Evolutionary conservation across 2,888 invertebrate species (phyloP).

Genomic region (Noctua janthe): DNA sequence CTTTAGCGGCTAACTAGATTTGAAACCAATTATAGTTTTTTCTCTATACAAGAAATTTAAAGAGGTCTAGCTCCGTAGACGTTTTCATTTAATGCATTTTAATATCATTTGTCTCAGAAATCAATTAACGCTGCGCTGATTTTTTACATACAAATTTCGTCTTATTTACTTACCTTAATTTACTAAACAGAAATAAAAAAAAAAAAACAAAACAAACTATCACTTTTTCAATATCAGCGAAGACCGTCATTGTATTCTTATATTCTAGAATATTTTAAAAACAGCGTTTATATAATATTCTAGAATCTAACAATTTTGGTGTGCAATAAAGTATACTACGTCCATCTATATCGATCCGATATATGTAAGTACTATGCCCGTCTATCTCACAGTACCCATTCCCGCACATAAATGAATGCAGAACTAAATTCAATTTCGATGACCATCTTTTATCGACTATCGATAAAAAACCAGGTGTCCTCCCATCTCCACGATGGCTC

Average conservation of each 20-base stretch:
- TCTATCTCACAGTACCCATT: background rate
- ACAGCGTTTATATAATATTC: background rate
- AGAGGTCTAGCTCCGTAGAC: background rate
- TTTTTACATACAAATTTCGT: no score
- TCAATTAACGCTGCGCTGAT: background rate
- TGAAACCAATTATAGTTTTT: background rate
- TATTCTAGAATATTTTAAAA: background rate
- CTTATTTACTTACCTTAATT: background rate
- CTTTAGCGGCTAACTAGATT: background rate
- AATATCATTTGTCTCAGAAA: background rate
- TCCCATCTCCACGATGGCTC: constrained; percentile 72
- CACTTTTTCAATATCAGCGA: background rate
- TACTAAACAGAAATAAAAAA: background rate
- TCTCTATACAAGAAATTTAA: background rate
- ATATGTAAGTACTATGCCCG: no score
- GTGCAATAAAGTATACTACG: background rate
- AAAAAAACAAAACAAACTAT: no score
- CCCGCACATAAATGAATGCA: background rate
- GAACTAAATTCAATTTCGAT: background rate
- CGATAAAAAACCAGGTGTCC: constrained; percentile 36
- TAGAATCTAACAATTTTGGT: background rate
- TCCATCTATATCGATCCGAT: background rate
- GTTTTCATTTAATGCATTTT: background rate
- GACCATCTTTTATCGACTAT: constrained; percentile 7
- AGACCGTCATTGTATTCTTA: background rate